These are phyloP conservation scores for Phocides pigmalion DNA, from an alignment of 1,140 invertebrate species.

Conservation along the genomic window DNA sequence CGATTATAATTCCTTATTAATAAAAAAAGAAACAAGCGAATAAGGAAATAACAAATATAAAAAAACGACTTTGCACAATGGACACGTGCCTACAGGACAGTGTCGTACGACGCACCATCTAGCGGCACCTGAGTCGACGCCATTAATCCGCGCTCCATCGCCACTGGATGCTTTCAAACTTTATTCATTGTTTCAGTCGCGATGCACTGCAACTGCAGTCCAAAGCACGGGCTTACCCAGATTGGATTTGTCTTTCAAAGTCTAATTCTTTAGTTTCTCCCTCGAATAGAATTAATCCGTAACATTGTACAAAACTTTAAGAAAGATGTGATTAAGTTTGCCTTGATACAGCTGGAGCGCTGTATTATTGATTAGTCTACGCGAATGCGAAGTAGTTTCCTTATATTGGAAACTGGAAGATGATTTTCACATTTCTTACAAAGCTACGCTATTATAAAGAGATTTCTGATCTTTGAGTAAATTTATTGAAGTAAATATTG, in stretches of 20 bases:
- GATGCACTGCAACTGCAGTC: conserved; percentile 50
- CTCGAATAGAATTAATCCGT: conserved; percentile 33
- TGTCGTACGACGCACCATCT: conserved; percentile 35
- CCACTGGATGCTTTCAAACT: conserved; percentile 57
- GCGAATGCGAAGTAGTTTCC: background rate
- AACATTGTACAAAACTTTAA: conserved; percentile 22
- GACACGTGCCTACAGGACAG: conserved; percentile 10
- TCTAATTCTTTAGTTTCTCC: conserved; percentile 42
- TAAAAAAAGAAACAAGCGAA: too few species aligned
- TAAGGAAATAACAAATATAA: too few species aligned
- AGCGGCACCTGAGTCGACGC: conserved; percentile 48
- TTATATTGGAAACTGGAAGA: background rate
- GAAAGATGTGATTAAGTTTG: conserved; percentile 26
- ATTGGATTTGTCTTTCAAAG: conserved; percentile 54
- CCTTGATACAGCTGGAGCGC: conserved; percentile 5
- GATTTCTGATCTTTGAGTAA: too few species aligned
- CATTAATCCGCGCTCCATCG: conserved; percentile 54
- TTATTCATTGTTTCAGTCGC: conserved; percentile 60
- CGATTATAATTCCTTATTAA: conserved; percentile 43
- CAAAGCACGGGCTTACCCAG: conserved; percentile 45
- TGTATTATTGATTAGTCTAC: conserved; percentile 2
- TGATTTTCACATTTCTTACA: too few species aligned
- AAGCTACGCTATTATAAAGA: too few species aligned
- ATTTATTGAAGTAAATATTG: too few species aligned
- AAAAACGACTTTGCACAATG: conserved; percentile 5